Evolutionary conservation across 2,113 vertebrate species (phyloP), one percentile per base, ranked within the genome.

Genomic region (Pseudolaguvia tuberculata): DNA sequence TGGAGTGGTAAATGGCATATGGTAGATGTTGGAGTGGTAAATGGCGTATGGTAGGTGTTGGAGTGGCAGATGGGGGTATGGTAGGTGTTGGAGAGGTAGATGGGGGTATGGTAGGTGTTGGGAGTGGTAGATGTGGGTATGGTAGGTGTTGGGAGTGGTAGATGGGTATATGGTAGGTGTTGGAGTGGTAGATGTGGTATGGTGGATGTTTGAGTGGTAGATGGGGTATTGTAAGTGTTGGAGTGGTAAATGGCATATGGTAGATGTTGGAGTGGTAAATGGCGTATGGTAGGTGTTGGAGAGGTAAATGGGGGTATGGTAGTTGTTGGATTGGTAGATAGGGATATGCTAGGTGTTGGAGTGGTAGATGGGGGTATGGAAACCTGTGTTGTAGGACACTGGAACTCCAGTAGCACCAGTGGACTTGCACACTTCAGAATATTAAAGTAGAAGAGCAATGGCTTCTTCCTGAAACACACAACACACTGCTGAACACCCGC

Each of bases 341-440:
- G 48, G 63, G 45, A 15, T 50, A 17, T 50, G 48, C 2, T 15
- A 5, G 48, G 5, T 18, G 17, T 50, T 15, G 48, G 14, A 15
- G 48, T 15, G 17, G 48, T 18, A 50, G 13, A 50, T 14, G 21
- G 7, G 7, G 4, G 39, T 42, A 9, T 25, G 25, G 51, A 76
- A 77, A 97, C 96, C 94, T 98, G 96, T 0, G 93, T 90, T 70
- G 96, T 98, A 0, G 96, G 96, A 79, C 96, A 98, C 83, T 98
- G 96, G 71, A 98, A 92, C 56, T 98, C 91, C 82, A 98, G 88
- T 79, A 98, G 89, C 65, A 94, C 93, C 81, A 95, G 82, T 0
- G 96, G 96, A 80, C 92, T 98, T 70, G 94, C 94, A 45, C 96
- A 98, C 84, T 96, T 95, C 85, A 98, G 87, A 45, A 98, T 97